Evolutionary conservation across 2,888 invertebrate species (phyloP), one percentile per base, ranked within the genome.

Genomic region (Ophion costatus): DNA sequence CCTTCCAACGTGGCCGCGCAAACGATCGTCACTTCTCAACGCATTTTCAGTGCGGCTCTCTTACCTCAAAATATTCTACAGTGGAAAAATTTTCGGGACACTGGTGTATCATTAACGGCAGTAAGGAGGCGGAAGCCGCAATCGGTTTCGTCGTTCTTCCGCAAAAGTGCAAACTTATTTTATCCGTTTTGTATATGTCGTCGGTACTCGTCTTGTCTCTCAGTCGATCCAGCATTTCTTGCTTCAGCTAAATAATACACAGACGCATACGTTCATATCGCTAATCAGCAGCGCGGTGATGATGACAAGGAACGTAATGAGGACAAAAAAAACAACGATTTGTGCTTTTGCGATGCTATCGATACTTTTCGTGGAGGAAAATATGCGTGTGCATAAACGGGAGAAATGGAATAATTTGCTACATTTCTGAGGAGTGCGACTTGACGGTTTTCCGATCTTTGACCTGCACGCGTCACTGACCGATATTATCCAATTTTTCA

Each of bases 81-180:
- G 98, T 98, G 29, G 97, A 97, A 94, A 98, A 98, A 92, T 97
- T 95, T n/a, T 96, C 96, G 0, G 98, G 98, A 92, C 98, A 97
- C 87, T 97, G 96, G 94, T 97, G 96, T 86, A 97, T 95, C 90
- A 96, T 94, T 81, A 98, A 95, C 10, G 98, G 97, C 86, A 97
- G 94, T 89, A 96, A 95, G 84, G 94, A 94, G 38, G 94, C 92
- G 59, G 96, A 96, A 6, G 96, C 95, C 20, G 94, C 92, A 11
- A 95, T 94, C 1, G 96, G 94, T 74, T 94, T 94, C 82, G 96
- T 96, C 67, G 95, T 96, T 89, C 96, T 96, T 70, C 95, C 95
- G 90, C 96, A 97, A 94, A 97, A 97, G 92, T 96, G 96, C 88
- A 97, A 92, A n/a, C 95, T 94, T 83, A 97, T 88, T 81, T 95